Base-by-base conservation (phyloP, 2,113 vertebrate genomes). In the Choloepus hoffmanni region DNA sequence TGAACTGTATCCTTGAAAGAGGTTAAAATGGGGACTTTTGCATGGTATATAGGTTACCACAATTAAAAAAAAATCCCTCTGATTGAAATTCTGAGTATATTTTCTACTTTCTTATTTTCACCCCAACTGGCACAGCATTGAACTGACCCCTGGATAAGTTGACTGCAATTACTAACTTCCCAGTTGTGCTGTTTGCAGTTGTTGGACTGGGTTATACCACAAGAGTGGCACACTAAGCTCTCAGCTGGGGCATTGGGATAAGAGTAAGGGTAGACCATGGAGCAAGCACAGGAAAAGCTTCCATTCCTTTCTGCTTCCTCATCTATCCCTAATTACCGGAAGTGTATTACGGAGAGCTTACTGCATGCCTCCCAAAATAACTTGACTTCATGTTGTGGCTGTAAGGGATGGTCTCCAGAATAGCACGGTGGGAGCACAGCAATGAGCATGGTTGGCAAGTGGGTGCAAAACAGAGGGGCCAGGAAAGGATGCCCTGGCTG, bases 1-100 rank as follows among this genome's bases (percentile, higher is more conserved):
- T 53, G 13, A 53, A 45, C 43, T 45, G 43, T 45, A 53, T 53
- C 9, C 50, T 53, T 53, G 50, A 53, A 53, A 53, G 50, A 53
- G 50, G 50, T 53, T 53, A 53, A 53, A 53, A 53, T 53, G 50
- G 50, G 18, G 18, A 19, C 55, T 58, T 58, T 16, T 58, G 43
- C 43, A 58, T 19, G 16, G 16, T 19, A 58, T 19, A 58, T 58
- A 58, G 18, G 18, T 58, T 6, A 16, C 55, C 16, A 19, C 6
- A 19, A 58, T 58, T 19, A 45, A 58, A 58, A 58, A 58, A 53
- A 53, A 53, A 53, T 26, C 12, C 26, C 33, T 88, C 74, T 62
- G 53, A 72, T 88, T 72, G 68, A 89, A 95, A 93, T 89, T 83
- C 73, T 23, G 77, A 72, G 40, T 28, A 72, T 28, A 19, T 55